A percentile compares a stretch with the other conserved stretches of the same genome.
Conservation (phyloP, 2,888 invertebrate genomes). For the Elaeidobius kamerunicus region DNA sequence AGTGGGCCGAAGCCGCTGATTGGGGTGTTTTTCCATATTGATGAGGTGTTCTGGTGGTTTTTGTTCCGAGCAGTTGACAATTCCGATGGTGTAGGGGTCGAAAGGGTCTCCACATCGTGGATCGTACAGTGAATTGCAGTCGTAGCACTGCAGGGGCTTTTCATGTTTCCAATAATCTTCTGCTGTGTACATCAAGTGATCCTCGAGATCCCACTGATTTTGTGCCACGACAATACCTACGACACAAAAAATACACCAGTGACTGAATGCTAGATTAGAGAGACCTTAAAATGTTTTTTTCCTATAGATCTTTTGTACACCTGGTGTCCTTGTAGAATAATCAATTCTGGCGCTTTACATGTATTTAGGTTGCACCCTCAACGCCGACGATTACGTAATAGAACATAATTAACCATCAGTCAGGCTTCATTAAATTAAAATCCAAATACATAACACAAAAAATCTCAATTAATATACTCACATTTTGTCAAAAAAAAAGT, state of each 20-base stretch:
- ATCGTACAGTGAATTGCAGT: slow-evolving; percentile 89
- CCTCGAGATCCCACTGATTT: background rate
- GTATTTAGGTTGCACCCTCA: no score
- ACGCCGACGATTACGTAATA: no score
- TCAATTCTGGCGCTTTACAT: no score
- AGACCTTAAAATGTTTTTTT: no score
- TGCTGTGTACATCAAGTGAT: slow-evolving; percentile 1
- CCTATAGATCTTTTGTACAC: no score
- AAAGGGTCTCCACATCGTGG: slow-evolving; percentile 88
- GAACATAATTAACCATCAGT: no score
- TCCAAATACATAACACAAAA: no score
- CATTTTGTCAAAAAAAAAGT: slow-evolving; percentile 10
- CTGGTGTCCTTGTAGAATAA: no score
- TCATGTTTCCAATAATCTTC: slow-evolving; percentile 22
- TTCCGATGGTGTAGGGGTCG: slow-evolving; percentile 78
- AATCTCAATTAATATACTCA: slow-evolving; percentile 8
- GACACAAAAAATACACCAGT: no score
- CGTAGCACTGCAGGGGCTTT: slow-evolving; percentile 68
- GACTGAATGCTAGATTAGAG: no score
- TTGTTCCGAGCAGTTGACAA: slow-evolving; percentile 77
- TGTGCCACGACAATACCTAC: background rate
- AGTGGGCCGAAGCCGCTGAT: slow-evolving; percentile 47
- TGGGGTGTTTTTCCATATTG: slow-evolving; percentile 47
- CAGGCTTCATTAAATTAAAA: no score
- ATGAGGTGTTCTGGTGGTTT: slow-evolving; percentile 67